Percentiles rank a stretch among this genome's conserved stretches.
Evolutionary conservation across 1,140 invertebrate species (phyloP).

Genomic region (Achroia grisella): DNA sequence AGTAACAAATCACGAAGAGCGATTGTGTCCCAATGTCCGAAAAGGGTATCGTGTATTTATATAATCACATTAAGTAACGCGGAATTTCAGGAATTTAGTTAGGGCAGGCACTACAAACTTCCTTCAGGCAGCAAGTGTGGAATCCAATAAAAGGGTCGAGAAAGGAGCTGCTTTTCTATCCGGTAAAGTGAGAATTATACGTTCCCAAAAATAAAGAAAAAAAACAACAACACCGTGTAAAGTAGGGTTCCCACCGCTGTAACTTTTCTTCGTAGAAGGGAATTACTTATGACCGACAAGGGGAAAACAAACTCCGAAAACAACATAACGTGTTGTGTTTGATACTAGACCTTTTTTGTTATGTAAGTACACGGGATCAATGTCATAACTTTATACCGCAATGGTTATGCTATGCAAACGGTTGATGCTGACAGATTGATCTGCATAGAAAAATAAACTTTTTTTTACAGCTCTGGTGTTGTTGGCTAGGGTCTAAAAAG

Average conservation of each 20-base stretch:
- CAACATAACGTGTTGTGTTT: constrained; percentile 34
- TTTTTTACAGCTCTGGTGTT: background rate
- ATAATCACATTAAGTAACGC: constrained; percentile 25
- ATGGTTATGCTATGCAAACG: constrained; percentile 3
- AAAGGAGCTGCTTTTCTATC: constrained; percentile 31
- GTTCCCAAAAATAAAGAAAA: constrained; percentile 38
- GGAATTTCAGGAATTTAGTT: constrained; percentile 44
- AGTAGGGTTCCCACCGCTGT: constrained; percentile 29
- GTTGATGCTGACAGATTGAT: constrained; percentile 2
- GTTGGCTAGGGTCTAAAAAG: too few relatives aligned
- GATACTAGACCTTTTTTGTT: constrained; percentile 26
- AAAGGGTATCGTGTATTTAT: background rate
- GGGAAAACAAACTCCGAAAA: constrained; percentile 40
- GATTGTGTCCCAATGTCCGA: too few relatives aligned
- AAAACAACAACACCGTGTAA: constrained; percentile 34
- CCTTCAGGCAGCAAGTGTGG: constrained; percentile 35
- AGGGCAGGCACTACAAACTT: constrained; percentile 38
- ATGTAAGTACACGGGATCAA: constrained; percentile 7
- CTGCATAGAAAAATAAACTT: background rate
- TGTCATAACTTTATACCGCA: constrained; percentile 3
- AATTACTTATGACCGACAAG: constrained; percentile 48
- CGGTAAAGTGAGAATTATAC: constrained; percentile 52
- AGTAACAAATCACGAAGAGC: too few relatives aligned
- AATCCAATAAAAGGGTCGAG: constrained; percentile 56
- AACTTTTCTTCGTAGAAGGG: constrained; percentile 41